phyloP scores from a whole-genome alignment of 2,113 vertebrate species.

The Gymnogyps californianus region DNA sequence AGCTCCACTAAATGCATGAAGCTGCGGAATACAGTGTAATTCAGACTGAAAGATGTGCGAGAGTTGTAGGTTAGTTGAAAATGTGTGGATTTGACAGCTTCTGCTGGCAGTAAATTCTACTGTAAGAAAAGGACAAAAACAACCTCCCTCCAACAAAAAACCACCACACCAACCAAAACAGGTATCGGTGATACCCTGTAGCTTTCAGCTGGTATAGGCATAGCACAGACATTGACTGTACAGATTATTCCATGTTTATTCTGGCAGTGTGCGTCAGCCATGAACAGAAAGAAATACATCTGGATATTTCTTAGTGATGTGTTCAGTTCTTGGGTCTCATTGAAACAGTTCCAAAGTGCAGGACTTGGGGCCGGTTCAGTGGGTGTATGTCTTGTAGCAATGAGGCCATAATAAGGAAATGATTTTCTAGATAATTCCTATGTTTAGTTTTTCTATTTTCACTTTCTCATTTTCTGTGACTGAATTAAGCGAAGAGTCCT shows the following conservation, averaged over 20 bases:
- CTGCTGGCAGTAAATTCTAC: background rate
- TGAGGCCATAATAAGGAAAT: background rate
- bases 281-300: background rate
- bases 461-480: background rate
- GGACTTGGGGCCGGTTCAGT: background rate
- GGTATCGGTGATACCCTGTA: accelerated
- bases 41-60: background rate
- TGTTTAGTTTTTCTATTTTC: background rate
- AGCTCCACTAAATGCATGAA: background rate
- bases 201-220: background rate
- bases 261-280: background rate
- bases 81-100: background rate
- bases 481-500: background rate
- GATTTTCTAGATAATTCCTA: background rate
- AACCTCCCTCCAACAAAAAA: background rate
- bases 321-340: background rate
- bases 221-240: background rate
- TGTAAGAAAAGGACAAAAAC: background rate
- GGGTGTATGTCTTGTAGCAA: background rate
- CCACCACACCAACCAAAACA: too few relatives aligned
- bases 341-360: background rate
- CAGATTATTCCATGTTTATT: background rate
- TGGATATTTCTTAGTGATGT: background rate
- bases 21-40: background rate
- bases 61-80: background rate